Base-by-base conservation (phyloP, 2,888 invertebrate species). In the Diaphora mendica region DNA sequence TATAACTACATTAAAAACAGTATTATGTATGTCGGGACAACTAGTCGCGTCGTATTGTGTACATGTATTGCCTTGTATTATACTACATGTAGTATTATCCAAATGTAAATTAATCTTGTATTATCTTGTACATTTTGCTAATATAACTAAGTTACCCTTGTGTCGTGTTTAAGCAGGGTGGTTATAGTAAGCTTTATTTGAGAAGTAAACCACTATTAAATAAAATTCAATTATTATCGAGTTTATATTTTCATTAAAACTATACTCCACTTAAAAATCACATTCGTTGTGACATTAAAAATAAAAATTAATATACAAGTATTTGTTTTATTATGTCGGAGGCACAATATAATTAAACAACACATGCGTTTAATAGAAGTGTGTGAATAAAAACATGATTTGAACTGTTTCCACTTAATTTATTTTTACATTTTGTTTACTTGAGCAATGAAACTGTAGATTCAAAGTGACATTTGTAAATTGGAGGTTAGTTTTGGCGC, bases 1-100 rank as follows among this genome's bases (percentile, higher is more conserved):
- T 90, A 93, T 92, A 91, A 91, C 92, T 93, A 94, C 92, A 91
- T 88, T 91, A 89, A 90, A 91, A 91, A 91, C 90, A 86, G 91
- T 90, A 88, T 87, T 85, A 85, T 84, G 90, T 87, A 86, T 78
- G 81, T 82, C 83, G 84, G 87, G 82, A 77, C 79, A 73, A 77
- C 82, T 81, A 75, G 83, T 82, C 89, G 88, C 78, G 83, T 79
- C 79, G 78, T 84, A 83, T 79, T 66, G 76, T 77, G 74, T 70
- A 70, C 70, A 67, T 33, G 33, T 67, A 42, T 33, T 48, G 13
- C 7, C 11, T 39, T 68, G 62, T 64, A 62, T 39, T 39, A 39
- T 39, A 8, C 39, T 72, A 72, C 69, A 64, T 65, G 23, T n/a
- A 65, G 23, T n/a, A 65, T 65, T 65, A 55, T n/a, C 23, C 39